phyloP scores from a whole-genome alignment of 2,888 invertebrate species.

The Chymomyza amoena region DNA sequence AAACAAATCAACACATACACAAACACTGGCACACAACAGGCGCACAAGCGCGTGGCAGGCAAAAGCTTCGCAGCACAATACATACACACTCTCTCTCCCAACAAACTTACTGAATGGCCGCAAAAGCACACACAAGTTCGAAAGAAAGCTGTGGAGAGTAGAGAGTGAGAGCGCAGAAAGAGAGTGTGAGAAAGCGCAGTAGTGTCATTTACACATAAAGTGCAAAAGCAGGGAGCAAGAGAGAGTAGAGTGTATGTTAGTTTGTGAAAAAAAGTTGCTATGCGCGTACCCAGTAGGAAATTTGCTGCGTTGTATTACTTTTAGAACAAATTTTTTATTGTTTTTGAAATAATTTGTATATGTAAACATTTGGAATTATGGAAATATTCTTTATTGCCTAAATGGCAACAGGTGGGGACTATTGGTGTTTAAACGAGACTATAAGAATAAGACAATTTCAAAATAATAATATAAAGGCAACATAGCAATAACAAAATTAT shows the following conservation, averaged over 20 bases:
- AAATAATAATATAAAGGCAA: no score
- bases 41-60: conserved; percentile 8
- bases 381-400: no score
- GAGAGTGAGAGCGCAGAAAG: conserved; percentile 7
- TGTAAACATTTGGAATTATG: no score
- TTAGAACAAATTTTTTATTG: no score
- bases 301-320: no score
- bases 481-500: no score
- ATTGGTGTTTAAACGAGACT: no score
- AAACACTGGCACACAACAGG: conserved; percentile 1
- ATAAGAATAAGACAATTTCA: no score
- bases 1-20: conserved; percentile 8
- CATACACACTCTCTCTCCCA: neutral
- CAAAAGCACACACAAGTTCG: neutral
- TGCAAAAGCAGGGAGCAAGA: neutral
- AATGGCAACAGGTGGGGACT: no score
- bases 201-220: neutral
- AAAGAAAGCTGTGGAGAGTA: neutral
- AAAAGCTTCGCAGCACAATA: conserved; percentile 27
- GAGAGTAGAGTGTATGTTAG: neutral
- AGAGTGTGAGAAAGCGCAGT: conserved; percentile 14
- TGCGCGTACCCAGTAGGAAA: neutral
- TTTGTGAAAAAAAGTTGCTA: neutral
- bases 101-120: neutral
- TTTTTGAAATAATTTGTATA: no score